Evolutionary conservation across 2,113 vertebrate species (phyloP), one percentile per base, ranked within the genome.

Genomic region (Myiozetetes cayanensis): DNA sequence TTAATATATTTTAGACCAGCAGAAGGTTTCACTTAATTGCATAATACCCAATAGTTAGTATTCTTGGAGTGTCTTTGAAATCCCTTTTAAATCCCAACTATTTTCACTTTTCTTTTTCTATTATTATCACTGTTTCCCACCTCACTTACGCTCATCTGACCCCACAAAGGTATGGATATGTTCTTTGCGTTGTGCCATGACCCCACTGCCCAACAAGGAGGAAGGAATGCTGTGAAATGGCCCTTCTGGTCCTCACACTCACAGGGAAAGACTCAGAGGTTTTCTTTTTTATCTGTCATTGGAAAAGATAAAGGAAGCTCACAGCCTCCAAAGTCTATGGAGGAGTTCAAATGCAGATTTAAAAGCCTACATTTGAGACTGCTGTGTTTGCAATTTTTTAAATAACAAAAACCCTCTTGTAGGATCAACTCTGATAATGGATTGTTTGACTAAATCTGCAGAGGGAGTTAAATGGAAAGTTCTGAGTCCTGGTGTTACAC

Each of bases 21-120:
- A 92, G 87, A 92, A 84, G 73, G 83, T 95, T 95, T 93, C 90
- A 91, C 71, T 96, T 92, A 90, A 94, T 96, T 81, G 73, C 1
- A 0, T 92, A 94, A 90, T 92, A 68, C 73, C 46, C 33, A 44
- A 86, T 58, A 74, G 77, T 91, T 59, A 67, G 85, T 96, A 59
- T 74, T 96, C 31, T 72, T 91, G 85, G 55, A 91, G 85, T 33
- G 87, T 93, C 90, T 90, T 85, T 78, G 80, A 93, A 94, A 94
- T 87, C 66, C 25, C n/a, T 73, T 31, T 87, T 78, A 81, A 92
- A 87, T 44, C 72, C 31, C 63, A 28, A 76, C 37, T 53, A 92
- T 94, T 94, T 93, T 91, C 87, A 92, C 83, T 62, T 89, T 96
- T 92, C 84, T 73, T 87, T 75, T 93, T 81, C 83, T 88, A 66